Base-by-base conservation (phyloP, 2,888 invertebrate species). In the Drosophila robusta region DNA sequence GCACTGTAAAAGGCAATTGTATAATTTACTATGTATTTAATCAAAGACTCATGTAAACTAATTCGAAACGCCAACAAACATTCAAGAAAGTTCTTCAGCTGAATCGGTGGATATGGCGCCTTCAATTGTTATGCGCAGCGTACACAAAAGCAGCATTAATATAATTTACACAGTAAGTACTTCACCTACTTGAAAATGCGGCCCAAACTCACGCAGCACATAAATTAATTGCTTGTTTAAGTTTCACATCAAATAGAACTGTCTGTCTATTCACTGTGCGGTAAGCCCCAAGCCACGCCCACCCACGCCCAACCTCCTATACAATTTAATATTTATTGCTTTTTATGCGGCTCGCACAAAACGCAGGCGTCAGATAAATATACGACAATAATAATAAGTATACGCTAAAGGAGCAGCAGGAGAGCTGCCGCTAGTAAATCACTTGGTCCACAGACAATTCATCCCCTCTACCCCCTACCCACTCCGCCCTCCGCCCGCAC, bases 251-350 rank as follows among this genome's bases (percentile, higher is more conserved):
- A 72, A 70, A 67, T 79, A 57, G 61, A 70, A 68, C 34, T 77
- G 29, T 44, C 60, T 63, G 70, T 65, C 62, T 77, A 60, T 63
- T 50, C 63, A 66, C 46, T 60, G 49, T 64, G 75, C 51, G 75
- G 75, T 70, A 50, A 70, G 46, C 62, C 50, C 11, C 38, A 2
- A 39, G 54, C 34, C 51, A 60, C 60, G 46, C 57, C 61, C 51
- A 42, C 29, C 9, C 39, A 11, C 36, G 12, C 34, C 18, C 32
- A 12, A 3, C 2, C 12, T 24, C 9, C 41, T 41, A 61, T 52
- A 74, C 71, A 80, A 79, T 80, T 80, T 80, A 79, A 77, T 77
- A 80, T 80, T 80, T 80, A 80, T 80, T 76, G 79, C 79, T 70
- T 79, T 79, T 79, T 79, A 74, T 76, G 68, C 67, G 70, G 67